These are phyloP conservation scores for Lerema accius DNA, from an alignment of 1,140 invertebrate species.

Conservation along the genomic window DNA sequence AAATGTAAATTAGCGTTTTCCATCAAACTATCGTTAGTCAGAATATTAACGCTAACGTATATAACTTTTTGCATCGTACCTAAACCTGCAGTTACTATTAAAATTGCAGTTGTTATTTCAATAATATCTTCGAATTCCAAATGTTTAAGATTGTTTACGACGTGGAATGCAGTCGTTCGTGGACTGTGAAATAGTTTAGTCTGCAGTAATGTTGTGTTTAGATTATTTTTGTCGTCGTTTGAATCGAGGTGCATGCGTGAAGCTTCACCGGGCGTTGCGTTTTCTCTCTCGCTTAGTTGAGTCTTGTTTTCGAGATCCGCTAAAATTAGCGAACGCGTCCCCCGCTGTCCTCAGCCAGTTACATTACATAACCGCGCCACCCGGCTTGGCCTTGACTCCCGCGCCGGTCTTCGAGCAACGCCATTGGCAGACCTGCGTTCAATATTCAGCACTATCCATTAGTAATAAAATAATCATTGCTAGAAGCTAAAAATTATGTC, in stretches of 20 bases:
- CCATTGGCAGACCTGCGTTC: conserved; percentile 54
- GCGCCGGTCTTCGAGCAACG: conserved; percentile 60
- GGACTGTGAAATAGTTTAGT: not conserved
- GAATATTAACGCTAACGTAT: not conserved
- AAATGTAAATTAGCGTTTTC: not conserved
- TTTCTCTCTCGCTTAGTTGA: conserved; percentile 35
- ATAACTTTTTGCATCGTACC: not conserved
- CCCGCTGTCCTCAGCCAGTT: conserved; percentile 63
- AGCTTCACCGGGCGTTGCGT: conserved; percentile 23
- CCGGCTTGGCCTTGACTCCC: conserved; percentile 77
- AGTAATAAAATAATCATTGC: not conserved
- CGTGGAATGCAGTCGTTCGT: not conserved
- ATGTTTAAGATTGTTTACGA: not conserved
- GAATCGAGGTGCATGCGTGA: conserved; percentile 28
- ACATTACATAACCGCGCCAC: conserved; percentile 77
- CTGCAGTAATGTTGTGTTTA: conserved; percentile 9
- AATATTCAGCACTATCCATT: conserved; percentile 21
- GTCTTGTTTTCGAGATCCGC: conserved; percentile 65
- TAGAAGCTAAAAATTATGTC: too few relatives aligned
- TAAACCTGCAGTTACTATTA: not conserved
- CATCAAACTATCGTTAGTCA: not conserved
- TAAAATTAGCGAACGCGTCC: conserved; percentile 72
- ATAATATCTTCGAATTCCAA: not conserved
- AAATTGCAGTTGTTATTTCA: not conserved
- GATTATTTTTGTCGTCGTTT: conserved; percentile 23